phyloP scores from a whole-genome alignment of 2,113 vertebrate species.

The Ranitomeya imitator region DNA sequence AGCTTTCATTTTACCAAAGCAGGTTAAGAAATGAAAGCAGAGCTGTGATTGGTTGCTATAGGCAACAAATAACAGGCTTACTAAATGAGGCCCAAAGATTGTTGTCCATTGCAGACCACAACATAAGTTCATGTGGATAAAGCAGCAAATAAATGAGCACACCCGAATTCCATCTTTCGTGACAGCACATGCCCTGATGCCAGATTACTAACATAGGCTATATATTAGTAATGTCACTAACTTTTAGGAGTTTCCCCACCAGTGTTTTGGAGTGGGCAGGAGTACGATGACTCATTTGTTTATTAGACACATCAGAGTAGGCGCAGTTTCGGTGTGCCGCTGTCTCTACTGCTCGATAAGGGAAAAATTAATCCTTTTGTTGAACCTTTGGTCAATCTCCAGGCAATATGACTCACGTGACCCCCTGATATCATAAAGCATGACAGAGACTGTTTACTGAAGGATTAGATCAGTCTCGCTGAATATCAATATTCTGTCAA shows the following conservation, averaged over 20 bases:
- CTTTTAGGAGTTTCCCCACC: neutral
- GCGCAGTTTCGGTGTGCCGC: slow-evolving; percentile 15
- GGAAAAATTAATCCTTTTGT: slow-evolving; percentile 33
- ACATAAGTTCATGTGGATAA: neutral
- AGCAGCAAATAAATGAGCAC: neutral
- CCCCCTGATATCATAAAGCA: slow-evolving; percentile 30
- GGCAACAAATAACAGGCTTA: too few relatives aligned
- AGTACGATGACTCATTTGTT: neutral
- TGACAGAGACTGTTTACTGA: slow-evolving; percentile 50
- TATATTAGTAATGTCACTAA: neutral
- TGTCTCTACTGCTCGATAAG: slow-evolving; percentile 2
- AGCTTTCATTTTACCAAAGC: too few relatives aligned
- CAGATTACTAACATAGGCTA: neutral
- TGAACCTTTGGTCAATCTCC: slow-evolving; percentile 56
- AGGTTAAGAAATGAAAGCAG: too few relatives aligned
- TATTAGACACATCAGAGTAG: neutral
- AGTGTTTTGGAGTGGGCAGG: neutral
- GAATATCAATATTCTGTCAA: slow-evolving; percentile 65
- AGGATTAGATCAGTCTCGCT: slow-evolving; percentile 52
- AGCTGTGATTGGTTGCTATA: too few relatives aligned
- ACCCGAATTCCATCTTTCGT: neutral
- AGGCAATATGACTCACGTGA: slow-evolving; percentile 29
- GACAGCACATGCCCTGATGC: neutral
- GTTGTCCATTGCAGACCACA: neutral
- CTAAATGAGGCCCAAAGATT: too few relatives aligned